phyloP scores from a whole-genome alignment of 2,888 invertebrate species.

The Cyaniris semiargus region DNA sequence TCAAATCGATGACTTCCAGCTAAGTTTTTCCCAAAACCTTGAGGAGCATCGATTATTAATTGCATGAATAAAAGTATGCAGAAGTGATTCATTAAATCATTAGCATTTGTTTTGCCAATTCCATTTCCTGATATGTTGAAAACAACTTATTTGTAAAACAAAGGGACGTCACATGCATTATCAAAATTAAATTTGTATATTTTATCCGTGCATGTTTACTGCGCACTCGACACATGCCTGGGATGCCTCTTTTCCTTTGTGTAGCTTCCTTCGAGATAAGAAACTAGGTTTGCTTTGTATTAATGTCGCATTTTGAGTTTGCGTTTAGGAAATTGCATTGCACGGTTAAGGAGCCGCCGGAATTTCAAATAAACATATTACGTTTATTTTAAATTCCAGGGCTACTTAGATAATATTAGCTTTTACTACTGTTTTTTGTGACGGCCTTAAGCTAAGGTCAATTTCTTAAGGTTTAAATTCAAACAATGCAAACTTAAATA shows the following conservation, averaged over 20 bases:
- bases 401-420: neutral
- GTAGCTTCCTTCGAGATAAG: constrained; percentile 25
- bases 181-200: constrained; percentile 33
- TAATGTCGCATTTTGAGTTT: constrained; percentile 27
- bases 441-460: constrained; percentile 31
- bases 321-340: constrained; percentile 26
- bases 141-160: constrained; percentile 12
- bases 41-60: no score
- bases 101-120: neutral
- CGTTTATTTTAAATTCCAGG: constrained; percentile 3
- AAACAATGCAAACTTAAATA: neutral
- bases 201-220: constrained; percentile 24
- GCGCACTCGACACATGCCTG: constrained; percentile 26
- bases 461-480: neutral
- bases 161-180: constrained; percentile 25
- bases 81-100: neutral
- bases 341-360: neutral
- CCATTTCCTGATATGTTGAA: neutral
- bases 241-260: constrained; percentile 26
- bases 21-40: no score
- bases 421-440: constrained; percentile 26
- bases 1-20: no score
- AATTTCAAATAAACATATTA: constrained; percentile 9
- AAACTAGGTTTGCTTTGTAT: constrained; percentile 27
- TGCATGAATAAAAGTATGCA: no score